Conservation (phyloP, 2,113 vertebrate genomes). For the Dipodomys merriami region DNA sequence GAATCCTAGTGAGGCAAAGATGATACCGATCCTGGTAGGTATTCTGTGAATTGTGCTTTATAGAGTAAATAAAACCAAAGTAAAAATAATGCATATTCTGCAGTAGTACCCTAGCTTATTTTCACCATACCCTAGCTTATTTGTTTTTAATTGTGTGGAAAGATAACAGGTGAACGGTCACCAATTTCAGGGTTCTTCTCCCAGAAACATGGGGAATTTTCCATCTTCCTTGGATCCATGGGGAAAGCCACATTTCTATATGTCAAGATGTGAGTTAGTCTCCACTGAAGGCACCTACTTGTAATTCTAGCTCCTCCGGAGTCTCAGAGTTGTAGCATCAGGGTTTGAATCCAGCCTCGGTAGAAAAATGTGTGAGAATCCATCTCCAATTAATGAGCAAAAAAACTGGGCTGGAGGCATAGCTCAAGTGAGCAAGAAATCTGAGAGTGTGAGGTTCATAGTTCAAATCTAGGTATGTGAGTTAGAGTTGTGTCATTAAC, state of each 20-base stretch:
- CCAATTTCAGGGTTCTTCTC: background rate
- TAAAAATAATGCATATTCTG: background rate
- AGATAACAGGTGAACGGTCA: accelerated
- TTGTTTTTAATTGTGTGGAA: background rate
- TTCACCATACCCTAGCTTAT: background rate
- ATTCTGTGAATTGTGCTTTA: background rate
- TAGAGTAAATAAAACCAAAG: background rate
- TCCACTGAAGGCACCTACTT: no score
- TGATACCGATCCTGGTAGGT: background rate
- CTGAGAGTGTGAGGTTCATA: no score
- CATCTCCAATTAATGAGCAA: no score
- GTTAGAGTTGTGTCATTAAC: background rate
- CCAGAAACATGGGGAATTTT: background rate
- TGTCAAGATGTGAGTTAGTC: background rate
- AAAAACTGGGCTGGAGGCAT: no score
- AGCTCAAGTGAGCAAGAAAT: no score
- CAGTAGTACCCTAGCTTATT: no score
- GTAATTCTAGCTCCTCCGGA: no score
- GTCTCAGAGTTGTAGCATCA: no score
- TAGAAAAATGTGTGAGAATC: no score
- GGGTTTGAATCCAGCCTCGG: no score
- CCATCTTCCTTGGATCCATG: accelerated
- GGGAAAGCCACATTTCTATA: background rate
- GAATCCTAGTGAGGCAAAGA: background rate
- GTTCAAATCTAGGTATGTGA: background rate